Percentiles rank a stretch among this genome's conserved stretches.
Evolutionary conservation across 2,888 invertebrate species (phyloP).

Genomic region (Phrixothrix hirtus): DNA sequence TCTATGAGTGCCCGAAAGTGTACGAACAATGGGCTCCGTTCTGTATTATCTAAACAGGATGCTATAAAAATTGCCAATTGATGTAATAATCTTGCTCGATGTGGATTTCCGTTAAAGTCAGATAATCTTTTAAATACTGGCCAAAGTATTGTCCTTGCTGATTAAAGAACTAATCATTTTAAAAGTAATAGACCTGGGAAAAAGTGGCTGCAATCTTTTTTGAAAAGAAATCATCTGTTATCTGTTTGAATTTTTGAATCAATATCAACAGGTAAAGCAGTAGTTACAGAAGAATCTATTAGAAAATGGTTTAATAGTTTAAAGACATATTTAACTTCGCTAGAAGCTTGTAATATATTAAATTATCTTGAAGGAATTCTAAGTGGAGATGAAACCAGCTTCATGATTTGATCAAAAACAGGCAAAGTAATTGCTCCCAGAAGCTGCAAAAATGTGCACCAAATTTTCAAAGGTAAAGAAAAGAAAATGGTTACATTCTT

Average conservation of each 20-base stretch:
- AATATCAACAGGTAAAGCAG: constrained; percentile 24
- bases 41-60: constrained; percentile 5
- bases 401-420: too few species aligned
- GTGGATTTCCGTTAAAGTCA: constrained; percentile 4
- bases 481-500: constrained; percentile 23
- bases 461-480: constrained; percentile 21
- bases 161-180: constrained; percentile 10
- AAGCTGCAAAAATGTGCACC: constrained; percentile 8
- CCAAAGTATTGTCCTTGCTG: constrained; percentile 8
- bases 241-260: constrained; percentile 22
- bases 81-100: constrained; percentile 13
- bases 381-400: constrained; percentile 5
- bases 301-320: constrained; percentile 27
- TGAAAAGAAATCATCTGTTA: too few species aligned
- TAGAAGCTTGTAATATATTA: constrained; percentile 1
- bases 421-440: background rate
- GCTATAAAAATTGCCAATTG: constrained; percentile 13
- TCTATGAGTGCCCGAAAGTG: too few species aligned
- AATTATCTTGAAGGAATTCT: background rate
- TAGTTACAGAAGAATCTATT: constrained; percentile 25
- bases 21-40: constrained; percentile 3
- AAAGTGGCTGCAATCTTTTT: constrained; percentile 29
- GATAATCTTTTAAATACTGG: constrained; percentile 17
- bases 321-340: constrained; percentile 4
- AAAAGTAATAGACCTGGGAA: constrained; percentile 24